These are phyloP conservation scores for Panopea generosa DNA, from an alignment of 2,888 invertebrate genomes.

Conservation along the genomic window DNA sequence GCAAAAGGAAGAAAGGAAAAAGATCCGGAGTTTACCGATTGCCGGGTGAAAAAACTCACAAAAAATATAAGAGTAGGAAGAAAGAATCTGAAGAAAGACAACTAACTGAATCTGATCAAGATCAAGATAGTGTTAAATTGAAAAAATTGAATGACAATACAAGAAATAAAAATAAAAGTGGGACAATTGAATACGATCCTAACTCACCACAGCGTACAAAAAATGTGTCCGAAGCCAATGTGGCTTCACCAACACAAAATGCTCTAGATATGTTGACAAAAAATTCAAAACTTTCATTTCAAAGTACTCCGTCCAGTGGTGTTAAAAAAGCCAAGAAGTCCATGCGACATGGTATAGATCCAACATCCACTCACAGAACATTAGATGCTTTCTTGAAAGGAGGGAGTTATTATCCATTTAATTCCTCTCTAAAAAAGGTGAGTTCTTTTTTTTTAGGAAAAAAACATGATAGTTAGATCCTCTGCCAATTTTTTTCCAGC, in stretches of 20 bases:
- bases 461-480: too few species aligned
- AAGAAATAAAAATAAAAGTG: too few species aligned
- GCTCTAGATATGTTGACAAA: conserved; percentile 65
- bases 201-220: too few species aligned
- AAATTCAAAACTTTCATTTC: conserved; percentile 61
- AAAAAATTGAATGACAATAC: too few species aligned
- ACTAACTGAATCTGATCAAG: not conserved
- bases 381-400: conserved; percentile 48
- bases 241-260: conserved; percentile 23
- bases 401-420: not conserved
- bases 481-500: too few species aligned
- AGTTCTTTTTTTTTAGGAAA: too few species aligned
- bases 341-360: conserved; percentile 32
- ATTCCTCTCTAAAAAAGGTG: too few species aligned
- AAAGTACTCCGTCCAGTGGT: conserved; percentile 2
- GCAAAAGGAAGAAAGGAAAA: conserved; percentile 46
- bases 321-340: conserved; percentile 48
- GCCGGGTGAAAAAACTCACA: conserved; percentile 60
- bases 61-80: conserved; percentile 18
- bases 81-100: conserved; percentile 55
- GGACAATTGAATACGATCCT: too few species aligned
- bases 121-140: too few species aligned
- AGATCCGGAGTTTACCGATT: conserved; percentile 62
- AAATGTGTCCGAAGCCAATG: too few species aligned
- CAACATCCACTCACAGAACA: conserved; percentile 26